Evolutionary conservation across 2,113 vertebrate genomes (phyloP).

Genomic region (Sterrhoptilus dennistouni): DNA sequence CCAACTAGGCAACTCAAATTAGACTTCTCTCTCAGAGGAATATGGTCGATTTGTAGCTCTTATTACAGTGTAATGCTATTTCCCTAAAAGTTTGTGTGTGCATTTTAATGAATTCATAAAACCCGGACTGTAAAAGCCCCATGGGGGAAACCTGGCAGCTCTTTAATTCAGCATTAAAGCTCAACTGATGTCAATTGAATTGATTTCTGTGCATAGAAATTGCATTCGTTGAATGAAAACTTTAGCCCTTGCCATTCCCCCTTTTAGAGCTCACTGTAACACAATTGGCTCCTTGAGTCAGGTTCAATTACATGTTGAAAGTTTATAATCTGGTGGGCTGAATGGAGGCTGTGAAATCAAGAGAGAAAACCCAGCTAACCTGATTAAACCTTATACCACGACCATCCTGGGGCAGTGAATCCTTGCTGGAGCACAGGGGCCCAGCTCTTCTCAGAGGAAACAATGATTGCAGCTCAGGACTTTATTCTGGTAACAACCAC

Average conservation of each 20-base stretch:
- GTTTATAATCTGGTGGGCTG: conserved; percentile 66
- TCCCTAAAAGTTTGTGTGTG: conserved; percentile 72
- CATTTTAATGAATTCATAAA: conserved; percentile 77
- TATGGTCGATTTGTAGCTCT: conserved; percentile 70
- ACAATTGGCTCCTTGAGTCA: conserved; percentile 68
- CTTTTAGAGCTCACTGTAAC: conserved; percentile 54
- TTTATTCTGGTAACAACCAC: background rate
- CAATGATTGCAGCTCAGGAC: background rate
- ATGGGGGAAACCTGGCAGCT: conserved; percentile 60
- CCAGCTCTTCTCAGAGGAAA: background rate
- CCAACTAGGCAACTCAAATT: conserved; percentile 71
- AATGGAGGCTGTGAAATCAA: conserved; percentile 71
- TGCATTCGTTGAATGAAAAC: conserved; percentile 62
- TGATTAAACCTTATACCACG: conserved; percentile 49
- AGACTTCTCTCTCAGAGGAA: conserved; percentile 67
- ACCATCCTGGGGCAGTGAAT: background rate
- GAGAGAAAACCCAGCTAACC: conserved; percentile 64
- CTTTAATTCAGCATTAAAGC: conserved; percentile 72
- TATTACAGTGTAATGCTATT: conserved; percentile 68
- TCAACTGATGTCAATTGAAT: conserved; percentile 65
- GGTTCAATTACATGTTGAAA: conserved; percentile 70
- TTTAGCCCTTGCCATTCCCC: conserved; percentile 59
- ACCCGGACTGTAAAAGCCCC: conserved; percentile 64
- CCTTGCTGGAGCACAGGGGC: background rate
- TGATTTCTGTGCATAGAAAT: conserved; percentile 55